Evolutionary conservation across 2,797 vertebrate species (phyloP).

Genomic region (Austrolebias charrua): DNA sequence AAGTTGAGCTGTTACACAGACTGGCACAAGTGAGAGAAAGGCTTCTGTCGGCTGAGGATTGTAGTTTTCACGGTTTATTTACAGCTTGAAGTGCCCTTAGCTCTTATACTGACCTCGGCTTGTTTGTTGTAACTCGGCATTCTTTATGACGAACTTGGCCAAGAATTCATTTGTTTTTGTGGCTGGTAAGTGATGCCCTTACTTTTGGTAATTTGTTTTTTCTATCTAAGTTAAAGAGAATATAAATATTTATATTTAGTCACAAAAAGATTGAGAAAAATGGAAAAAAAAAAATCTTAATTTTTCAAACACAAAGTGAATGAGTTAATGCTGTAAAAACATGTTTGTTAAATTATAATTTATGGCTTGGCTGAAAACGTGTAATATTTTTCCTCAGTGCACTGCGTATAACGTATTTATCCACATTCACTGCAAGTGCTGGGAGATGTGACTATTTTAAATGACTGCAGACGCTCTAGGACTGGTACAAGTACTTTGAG

Average conservation of each 20-base stretch:
- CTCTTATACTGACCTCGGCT: slow-evolving; percentile 26
- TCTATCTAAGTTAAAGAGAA: neutral
- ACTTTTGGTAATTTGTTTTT: slow-evolving; percentile 10
- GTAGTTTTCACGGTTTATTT: slow-evolving; percentile 39
- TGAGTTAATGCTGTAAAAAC: slow-evolving; percentile 27
- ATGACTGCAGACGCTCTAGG: slow-evolving; percentile 42
- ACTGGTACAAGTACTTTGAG: slow-evolving; percentile 31
- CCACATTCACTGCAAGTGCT: slow-evolving; percentile 25
- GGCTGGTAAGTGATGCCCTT: neutral
- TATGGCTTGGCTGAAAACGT: slow-evolving; percentile 51
- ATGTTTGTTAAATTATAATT: slow-evolving; percentile 52
- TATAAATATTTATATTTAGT: slow-evolving; percentile 4
- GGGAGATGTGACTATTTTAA: slow-evolving; percentile 37
- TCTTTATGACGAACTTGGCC: slow-evolving; percentile 5
- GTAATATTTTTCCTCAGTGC: slow-evolving; percentile 20
- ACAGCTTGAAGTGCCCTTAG: slow-evolving; percentile 75
- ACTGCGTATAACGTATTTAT: slow-evolving; percentile 11
- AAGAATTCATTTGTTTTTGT: neutral
- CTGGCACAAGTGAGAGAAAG: slow-evolving; percentile 66
- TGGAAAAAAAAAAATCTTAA: neutral
- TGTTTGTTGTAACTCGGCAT: slow-evolving; percentile 10
- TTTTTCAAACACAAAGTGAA: slow-evolving; percentile 28
- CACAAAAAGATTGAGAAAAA: too few species aligned
- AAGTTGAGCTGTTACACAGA: slow-evolving; percentile 74
- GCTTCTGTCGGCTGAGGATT: slow-evolving; percentile 45